Evolutionary conservation across 2,888 invertebrate genomes (phyloP), one percentile per base, ranked within the genome.

Genomic region (Cynaeus angustus): DNA sequence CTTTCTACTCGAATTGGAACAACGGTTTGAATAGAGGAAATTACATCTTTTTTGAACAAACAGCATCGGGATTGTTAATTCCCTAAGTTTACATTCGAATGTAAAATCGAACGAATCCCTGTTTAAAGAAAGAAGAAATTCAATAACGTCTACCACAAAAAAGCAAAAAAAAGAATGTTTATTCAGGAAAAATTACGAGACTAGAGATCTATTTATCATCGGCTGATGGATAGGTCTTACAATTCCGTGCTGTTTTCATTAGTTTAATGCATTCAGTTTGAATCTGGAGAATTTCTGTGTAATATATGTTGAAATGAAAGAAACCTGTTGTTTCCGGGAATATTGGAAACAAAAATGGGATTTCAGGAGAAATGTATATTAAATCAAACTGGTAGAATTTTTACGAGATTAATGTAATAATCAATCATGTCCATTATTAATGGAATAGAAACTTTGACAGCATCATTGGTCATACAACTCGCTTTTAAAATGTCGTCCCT

Each of bases 191-290:
- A 58, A 58, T 28, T 58, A 43, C 58, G 4, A 28, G 43, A 41
- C 26, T 41, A 13, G 41, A 28, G 41, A 43, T 43, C 37, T 41
- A 58, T 58, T 58, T 41, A 58, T 58, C 58, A 58, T 58, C 26
- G 21, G 6, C 13, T 58, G 58, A 58, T 58, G 58, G 58, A 58
- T 58, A 28, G 28, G 43, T 13, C 26, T 58, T 58, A 21, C 58
- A 43, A 58, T 58, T 55, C 37, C 41, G 55, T 55, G 37, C 55
- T 37, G 13, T 55, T 55, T 58, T 58, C 58, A 58, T 58, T 58
- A 58, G 28, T 41, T 26, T 58, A 43, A 58, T 58, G 58, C 41
- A 16, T 45, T 45, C 28, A 10, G 26, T 58, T 43, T 41, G 21
- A 38, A 56, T 56, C 37, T 26, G 43, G 43, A 56, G 43, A 33